Conservation (phyloP, 2,797 vertebrate genomes). For the Spinibarbus caldwelli region DNA sequence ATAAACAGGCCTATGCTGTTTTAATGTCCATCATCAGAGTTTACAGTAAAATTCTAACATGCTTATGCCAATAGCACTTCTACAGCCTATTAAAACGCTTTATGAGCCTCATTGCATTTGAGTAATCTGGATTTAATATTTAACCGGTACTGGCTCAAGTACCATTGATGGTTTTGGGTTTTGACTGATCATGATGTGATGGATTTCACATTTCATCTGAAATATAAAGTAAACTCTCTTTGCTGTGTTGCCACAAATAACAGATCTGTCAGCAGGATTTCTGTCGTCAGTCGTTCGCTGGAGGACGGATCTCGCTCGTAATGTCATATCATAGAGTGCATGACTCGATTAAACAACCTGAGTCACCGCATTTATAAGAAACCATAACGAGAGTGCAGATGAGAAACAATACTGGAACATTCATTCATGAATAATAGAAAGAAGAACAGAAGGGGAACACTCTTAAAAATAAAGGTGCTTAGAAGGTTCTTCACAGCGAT, state of each 20-base stretch:
- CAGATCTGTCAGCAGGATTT: background rate
- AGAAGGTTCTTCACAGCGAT: too few species aligned
- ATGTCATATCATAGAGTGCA: constrained; percentile 17
- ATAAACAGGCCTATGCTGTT: background rate
- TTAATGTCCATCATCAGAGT: background rate
- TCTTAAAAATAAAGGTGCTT: too few species aligned
- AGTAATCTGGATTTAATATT: background rate
- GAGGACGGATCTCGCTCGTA: constrained; percentile 16
- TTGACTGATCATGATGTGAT: background rate
- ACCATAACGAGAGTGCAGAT: constrained; percentile 33
- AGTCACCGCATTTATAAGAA: constrained; percentile 47
- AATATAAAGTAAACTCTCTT: background rate
- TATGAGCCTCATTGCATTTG: background rate
- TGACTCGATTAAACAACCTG: constrained; percentile 3
- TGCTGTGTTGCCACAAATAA: constrained; percentile 1
- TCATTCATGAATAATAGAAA: background rate
- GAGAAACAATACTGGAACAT: background rate
- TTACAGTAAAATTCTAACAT: background rate
- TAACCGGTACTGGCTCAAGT: background rate
- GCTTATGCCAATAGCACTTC: background rate
- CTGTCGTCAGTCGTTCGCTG: background rate
- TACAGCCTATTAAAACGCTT: background rate
- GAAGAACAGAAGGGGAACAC: too few species aligned
- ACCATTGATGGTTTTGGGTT: background rate
- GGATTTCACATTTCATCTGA: background rate